Evolutionary conservation across 35 echinoderm and acorn worm species (phyloP).

Genomic region (Ptychodera flava): DNA sequence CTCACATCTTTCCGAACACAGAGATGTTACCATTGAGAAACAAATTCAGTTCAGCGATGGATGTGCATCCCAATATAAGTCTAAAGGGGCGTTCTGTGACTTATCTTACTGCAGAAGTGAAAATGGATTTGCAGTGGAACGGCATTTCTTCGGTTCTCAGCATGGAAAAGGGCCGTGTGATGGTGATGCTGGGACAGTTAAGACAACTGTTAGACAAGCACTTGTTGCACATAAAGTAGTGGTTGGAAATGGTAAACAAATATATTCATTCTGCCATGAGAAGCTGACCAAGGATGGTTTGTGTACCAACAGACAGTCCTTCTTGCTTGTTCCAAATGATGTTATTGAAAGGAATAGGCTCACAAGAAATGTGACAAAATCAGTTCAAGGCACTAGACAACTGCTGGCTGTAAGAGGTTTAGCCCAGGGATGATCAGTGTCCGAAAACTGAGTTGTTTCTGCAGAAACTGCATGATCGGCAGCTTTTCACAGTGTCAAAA

Average conservation of each 20-base stretch:
- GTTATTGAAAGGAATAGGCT: no score
- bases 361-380: no score
- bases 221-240: background rate
- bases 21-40: background rate
- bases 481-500: no score
- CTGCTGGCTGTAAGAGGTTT: no score
- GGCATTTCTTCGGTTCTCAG: slow-evolving; percentile 4
- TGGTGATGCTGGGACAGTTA: background rate
- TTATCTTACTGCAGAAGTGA: background rate
- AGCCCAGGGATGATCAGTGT: no score
- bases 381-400: no score
- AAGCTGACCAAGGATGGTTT: no score
- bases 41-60: slow-evolving; percentile 38
- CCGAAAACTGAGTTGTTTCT: no score
- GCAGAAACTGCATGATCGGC: no score
- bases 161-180: slow-evolving; percentile 13
- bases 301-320: no score
- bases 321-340: no score
- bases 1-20: background rate
- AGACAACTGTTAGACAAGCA: background rate
- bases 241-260: background rate
- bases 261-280: background rate
- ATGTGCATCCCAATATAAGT: slow-evolving; percentile 57
- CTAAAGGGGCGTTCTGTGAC: slow-evolving; percentile 19
- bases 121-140: background rate